phyloP scores from a whole-genome alignment of 2,888 invertebrate genomes.

The Leuctra nigra region DNA sequence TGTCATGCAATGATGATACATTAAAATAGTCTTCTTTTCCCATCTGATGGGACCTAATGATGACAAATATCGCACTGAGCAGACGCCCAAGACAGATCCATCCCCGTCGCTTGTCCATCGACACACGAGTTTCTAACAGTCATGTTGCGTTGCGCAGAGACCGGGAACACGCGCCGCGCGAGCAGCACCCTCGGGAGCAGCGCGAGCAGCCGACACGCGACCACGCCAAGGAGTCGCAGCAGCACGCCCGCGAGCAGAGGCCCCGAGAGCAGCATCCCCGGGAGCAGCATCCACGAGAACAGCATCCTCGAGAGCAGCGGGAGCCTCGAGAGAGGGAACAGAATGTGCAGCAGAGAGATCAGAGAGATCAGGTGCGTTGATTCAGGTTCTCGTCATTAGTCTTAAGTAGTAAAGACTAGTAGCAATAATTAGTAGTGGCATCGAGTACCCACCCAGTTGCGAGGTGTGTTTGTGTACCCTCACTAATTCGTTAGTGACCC shows the following conservation, averaged over 20 bases:
- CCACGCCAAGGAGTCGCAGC: not conserved
- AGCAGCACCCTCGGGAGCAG: not conserved
- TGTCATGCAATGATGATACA: too few species aligned
- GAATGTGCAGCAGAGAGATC: not conserved
- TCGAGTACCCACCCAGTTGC: too few species aligned
- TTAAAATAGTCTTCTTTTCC: not conserved
- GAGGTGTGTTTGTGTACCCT: too few species aligned
- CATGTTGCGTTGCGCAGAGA: too few species aligned
- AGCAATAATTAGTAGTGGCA: too few species aligned
- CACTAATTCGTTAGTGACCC: too few species aligned
- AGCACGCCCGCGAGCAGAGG: conserved; percentile 29
- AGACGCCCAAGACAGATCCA: too few species aligned
- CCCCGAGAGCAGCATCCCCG: not conserved
- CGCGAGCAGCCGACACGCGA: not conserved
- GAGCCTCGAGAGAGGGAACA: not conserved
- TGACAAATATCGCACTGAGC: not conserved
- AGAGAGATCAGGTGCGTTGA: too few species aligned
- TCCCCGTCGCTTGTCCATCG: too few species aligned
- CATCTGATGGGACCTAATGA: not conserved
- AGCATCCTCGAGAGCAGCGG: not conserved
- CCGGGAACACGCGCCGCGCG: not conserved
- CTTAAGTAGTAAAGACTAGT: too few species aligned
- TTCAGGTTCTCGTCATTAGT: too few species aligned
- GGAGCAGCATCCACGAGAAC: conserved; percentile 3
- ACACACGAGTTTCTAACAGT: too few species aligned